Evolutionary conservation across 2,888 invertebrate species (phyloP).

Genomic region (Harpalus rufipes): DNA sequence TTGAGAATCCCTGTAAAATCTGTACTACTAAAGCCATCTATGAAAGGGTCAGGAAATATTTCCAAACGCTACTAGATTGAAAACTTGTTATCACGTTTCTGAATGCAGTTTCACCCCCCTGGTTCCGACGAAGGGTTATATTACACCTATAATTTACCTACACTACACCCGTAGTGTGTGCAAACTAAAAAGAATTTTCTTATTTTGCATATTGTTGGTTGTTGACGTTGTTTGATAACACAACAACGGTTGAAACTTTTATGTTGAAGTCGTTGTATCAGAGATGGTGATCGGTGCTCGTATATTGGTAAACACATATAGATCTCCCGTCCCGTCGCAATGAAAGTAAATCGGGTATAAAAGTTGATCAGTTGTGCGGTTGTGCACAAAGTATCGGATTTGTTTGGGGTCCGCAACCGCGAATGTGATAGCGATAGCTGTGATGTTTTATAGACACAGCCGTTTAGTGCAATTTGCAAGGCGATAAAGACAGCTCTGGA

Average conservation of each 20-base stretch:
- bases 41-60: too few species aligned
- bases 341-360: neutral
- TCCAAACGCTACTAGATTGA: too few species aligned
- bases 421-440: neutral
- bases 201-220: neutral
- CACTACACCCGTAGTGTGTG: too few species aligned
- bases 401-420: too few species aligned
- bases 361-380: neutral
- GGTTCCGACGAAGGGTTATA: too few species aligned
- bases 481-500: constrained; percentile 38
- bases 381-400: too few species aligned
- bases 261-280: neutral
- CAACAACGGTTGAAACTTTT: neutral
- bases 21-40: too few species aligned
- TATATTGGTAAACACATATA: neutral
- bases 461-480: constrained; percentile 46
- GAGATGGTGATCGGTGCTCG: neutral
- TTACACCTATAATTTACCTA: too few species aligned
- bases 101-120: too few species aligned
- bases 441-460: constrained; percentile 24
- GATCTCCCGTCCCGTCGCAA: neutral
- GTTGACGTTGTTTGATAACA: neutral
- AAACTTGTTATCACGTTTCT: too few species aligned
- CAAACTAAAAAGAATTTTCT: too few species aligned
- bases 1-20: too few species aligned